phyloP scores from a whole-genome alignment of 2,888 invertebrate species.

The Epistrophe eligans region DNA sequence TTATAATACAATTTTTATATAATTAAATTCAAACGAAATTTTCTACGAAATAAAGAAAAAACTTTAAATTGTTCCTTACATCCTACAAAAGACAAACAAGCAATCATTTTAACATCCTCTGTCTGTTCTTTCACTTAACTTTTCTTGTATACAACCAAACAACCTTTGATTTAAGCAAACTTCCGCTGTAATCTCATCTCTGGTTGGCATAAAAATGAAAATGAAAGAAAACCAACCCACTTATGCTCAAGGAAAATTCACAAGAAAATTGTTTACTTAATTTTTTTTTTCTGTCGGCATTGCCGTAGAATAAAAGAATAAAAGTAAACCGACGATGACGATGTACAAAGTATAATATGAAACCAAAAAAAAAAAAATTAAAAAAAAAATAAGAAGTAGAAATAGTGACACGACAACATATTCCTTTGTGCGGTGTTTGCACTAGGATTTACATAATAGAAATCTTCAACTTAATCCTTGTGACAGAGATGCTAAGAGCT shows the following conservation, averaged over 20 bases:
- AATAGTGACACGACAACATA: slow-evolving; percentile 54
- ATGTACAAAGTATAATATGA: slow-evolving; percentile 4
- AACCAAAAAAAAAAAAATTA: neutral
- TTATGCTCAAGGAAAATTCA: slow-evolving; percentile 23
- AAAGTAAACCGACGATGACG: slow-evolving; percentile 27
- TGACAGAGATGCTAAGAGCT: slow-evolving; percentile 21
- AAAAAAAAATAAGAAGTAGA: slow-evolving; percentile 40
- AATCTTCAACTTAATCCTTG: slow-evolving; percentile 50
- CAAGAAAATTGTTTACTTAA: slow-evolving; percentile 48
- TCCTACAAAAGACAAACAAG: slow-evolving; percentile 26
- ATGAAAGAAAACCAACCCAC: slow-evolving; percentile 19
- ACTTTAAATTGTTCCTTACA: slow-evolving; percentile 25
- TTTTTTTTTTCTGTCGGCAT: slow-evolving; percentile 12
- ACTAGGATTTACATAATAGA: slow-evolving; percentile 59
- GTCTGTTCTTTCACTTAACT: slow-evolving; percentile 40
- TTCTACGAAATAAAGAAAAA: slow-evolving; percentile 22
- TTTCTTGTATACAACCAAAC: slow-evolving; percentile 38
- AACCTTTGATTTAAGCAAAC: slow-evolving; percentile 47
- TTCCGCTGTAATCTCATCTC: slow-evolving; percentile 40
- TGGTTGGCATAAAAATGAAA: slow-evolving; percentile 7
- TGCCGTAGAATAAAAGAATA: slow-evolving; percentile 39
- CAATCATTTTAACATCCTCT: slow-evolving; percentile 35
- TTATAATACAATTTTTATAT: slow-evolving; percentile 38
- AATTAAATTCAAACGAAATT: slow-evolving; percentile 29
- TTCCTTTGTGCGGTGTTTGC: slow-evolving; percentile 59